These are phyloP conservation scores for Caranx ignobilis DNA, from an alignment of 2,113 vertebrate genomes.

Conservation along the genomic window DNA sequence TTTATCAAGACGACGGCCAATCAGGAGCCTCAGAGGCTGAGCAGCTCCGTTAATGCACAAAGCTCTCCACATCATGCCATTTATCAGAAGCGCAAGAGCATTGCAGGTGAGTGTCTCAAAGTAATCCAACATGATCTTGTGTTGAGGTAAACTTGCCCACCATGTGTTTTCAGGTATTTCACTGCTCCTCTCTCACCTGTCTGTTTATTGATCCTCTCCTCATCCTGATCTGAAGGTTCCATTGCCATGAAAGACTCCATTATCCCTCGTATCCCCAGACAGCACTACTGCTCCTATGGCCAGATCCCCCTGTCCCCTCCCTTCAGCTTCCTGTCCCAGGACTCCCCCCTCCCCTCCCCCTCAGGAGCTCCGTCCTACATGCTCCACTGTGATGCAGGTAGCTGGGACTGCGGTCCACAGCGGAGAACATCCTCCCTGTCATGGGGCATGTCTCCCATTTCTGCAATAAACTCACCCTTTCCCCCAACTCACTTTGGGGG, in stretches of 20 bases:
- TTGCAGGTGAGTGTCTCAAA: slow-evolving; percentile 86
- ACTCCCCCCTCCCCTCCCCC: slow-evolving; percentile 79
- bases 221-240: slow-evolving; percentile 86
- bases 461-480: slow-evolving; percentile 67
- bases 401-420: slow-evolving; percentile 65
- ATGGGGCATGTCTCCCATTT: slow-evolving; percentile 56
- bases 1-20: slow-evolving; percentile 94
- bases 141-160: neutral
- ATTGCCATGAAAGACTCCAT: slow-evolving; percentile 89
- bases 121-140: neutral
- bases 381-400: slow-evolving; percentile 83
- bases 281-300: slow-evolving; percentile 85
- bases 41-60: slow-evolving; percentile 73
- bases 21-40: slow-evolving; percentile 87
- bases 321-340: slow-evolving; percentile 83
- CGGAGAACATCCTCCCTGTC: slow-evolving; percentile 55
- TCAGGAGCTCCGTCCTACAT: slow-evolving; percentile 76
- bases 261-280: slow-evolving; percentile 83
- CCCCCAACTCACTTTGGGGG: slow-evolving; percentile 35
- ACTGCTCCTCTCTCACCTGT: slow-evolving; percentile 19
- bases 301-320: slow-evolving; percentile 82
- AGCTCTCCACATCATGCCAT: slow-evolving; percentile 82
- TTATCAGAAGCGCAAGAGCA: slow-evolving; percentile 93
- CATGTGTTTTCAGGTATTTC: slow-evolving; percentile 3
- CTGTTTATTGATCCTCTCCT: slow-evolving; percentile 54